phyloP scores from a whole-genome alignment of 2,888 invertebrate genomes.

The Sphaeridia pumilis region DNA sequence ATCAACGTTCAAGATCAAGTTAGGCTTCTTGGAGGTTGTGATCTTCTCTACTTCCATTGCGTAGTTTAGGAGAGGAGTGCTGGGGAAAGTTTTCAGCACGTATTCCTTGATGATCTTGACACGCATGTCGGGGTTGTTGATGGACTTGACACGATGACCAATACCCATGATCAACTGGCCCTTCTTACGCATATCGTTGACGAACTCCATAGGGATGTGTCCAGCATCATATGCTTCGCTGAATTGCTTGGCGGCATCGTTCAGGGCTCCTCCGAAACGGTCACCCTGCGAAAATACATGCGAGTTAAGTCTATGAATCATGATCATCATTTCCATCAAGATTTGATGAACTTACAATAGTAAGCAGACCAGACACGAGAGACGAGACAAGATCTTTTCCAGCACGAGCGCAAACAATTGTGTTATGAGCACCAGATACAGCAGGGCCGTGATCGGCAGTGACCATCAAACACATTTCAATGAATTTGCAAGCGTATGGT shows the following conservation, averaged over 20 bases:
- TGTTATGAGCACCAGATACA: slow-evolving; percentile 96
- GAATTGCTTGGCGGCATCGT: slow-evolving; percentile 95
- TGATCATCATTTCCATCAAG: not conserved
- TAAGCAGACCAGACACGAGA: slow-evolving; percentile 87
- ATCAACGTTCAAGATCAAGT: slow-evolving; percentile 97
- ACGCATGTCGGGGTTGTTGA: slow-evolving; percentile 97
- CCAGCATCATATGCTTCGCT: slow-evolving; percentile 91
- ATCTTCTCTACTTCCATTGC: slow-evolving; percentile 97
- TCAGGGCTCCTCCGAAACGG: slow-evolving; percentile 94
- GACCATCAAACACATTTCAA: slow-evolving; percentile 98
- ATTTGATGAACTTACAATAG: slow-evolving; percentile 59
- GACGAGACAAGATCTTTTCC: slow-evolving; percentile 96
- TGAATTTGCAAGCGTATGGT: slow-evolving; percentile 86
- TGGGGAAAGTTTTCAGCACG: slow-evolving; percentile 84
- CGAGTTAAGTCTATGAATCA: not conserved
- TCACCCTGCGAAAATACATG: slow-evolving; percentile 60
- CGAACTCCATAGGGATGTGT: slow-evolving; percentile 89
- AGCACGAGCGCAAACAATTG: slow-evolving; percentile 92
- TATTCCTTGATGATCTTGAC: slow-evolving; percentile 95
- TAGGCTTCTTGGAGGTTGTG: slow-evolving; percentile 99
- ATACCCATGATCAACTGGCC: slow-evolving; percentile 99
- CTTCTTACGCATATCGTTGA: slow-evolving; percentile 91
- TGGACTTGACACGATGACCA: slow-evolving; percentile 74
- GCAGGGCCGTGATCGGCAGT: slow-evolving; percentile 95
- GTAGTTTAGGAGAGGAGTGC: slow-evolving; percentile 85